Conservation (phyloP, 2,113 vertebrate genomes). For the Spilogale gracilis region DNA sequence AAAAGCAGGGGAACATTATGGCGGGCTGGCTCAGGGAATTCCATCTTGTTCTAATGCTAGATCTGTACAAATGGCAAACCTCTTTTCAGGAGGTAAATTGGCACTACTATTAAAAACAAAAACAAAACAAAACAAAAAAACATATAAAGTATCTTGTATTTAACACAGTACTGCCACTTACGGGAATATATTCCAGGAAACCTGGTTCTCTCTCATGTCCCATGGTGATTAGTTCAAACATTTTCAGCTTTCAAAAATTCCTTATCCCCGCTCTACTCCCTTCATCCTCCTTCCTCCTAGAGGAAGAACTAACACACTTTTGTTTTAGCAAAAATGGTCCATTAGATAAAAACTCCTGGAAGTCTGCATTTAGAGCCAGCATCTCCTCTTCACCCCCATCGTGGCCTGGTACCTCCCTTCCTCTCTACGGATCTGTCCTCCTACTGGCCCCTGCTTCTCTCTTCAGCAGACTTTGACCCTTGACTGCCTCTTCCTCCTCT, state of each 20-base stretch:
- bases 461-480: not conserved
- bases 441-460: no score
- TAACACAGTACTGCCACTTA: constrained; percentile 44
- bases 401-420: no score
- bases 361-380: fast-evolving
- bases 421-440: fast-evolving
- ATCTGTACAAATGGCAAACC: not conserved
- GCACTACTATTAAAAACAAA: constrained; percentile 9
- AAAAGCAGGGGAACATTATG: not conserved
- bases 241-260: not conserved
- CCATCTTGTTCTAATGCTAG: not conserved
- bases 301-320: not conserved
- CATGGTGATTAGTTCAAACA: constrained; percentile 42
- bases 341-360: not conserved
- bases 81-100: constrained; percentile 13
- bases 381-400: fast-evolving
- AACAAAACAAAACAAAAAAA: no score
- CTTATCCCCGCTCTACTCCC: not conserved
- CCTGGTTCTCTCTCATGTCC: not conserved
- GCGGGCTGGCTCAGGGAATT: not conserved
- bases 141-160: constrained; percentile 52
- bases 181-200: constrained; percentile 44
- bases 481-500: not conserved
- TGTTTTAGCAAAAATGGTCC: not conserved
- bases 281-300: not conserved